These are phyloP conservation scores for Miichthys miiuy DNA, from an alignment of 2,797 vertebrate species.

Conservation along the genomic window DNA sequence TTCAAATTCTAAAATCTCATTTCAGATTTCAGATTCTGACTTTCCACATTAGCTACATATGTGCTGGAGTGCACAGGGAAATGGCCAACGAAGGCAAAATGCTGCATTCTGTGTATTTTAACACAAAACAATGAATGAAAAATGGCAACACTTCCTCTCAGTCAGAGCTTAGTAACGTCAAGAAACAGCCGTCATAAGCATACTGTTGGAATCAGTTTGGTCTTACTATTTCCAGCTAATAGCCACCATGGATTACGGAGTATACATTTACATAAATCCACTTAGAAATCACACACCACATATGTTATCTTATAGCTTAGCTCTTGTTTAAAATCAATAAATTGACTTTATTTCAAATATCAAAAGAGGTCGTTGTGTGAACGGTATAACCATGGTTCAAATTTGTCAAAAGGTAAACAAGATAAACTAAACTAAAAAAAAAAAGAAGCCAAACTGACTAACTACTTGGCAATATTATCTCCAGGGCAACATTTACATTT, in stretches of 20 bases:
- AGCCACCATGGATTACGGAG: neutral
- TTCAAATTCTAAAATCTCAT: neutral
- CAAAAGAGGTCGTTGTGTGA: too few relatives aligned
- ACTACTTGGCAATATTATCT: too few relatives aligned
- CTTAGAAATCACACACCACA: neutral
- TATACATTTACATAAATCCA: constrained; percentile 1
- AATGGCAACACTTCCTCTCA: neutral
- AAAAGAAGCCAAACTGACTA: too few relatives aligned
- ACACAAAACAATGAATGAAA: neutral
- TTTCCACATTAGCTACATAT: neutral
- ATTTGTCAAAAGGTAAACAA: too few relatives aligned
- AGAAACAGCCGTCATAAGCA: neutral
- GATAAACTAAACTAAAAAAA: too few relatives aligned
- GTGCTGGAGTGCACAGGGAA: neutral
- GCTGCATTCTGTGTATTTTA: neutral
- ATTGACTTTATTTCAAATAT: too few relatives aligned
- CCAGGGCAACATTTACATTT: too few relatives aligned
- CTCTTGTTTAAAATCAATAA: too few relatives aligned
- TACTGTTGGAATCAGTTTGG: neutral
- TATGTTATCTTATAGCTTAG: neutral
- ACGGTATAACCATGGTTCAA: too few relatives aligned
- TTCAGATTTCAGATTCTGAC: neutral
- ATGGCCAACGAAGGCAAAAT: neutral
- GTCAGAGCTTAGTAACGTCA: neutral
- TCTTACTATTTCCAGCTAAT: neutral